Evolutionary conservation across 1,140 invertebrate genomes (phyloP), one percentile per base, ranked within the genome.

Genomic region (Polypedilum vanderplanki): DNA sequence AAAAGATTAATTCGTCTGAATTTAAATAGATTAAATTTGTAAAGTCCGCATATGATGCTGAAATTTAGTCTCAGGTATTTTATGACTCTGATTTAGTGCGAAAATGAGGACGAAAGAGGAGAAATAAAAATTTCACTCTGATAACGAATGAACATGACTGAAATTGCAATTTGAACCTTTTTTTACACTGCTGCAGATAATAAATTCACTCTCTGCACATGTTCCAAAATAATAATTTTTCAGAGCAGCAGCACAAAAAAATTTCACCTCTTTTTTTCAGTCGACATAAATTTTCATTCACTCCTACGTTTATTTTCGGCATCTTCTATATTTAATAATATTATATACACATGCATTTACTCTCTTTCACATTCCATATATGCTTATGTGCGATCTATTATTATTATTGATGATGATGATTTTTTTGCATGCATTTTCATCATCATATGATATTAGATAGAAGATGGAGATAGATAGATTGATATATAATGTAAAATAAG

Each of bases 241-340:
- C 10, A n/a, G 4, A n/a, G 12, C 46, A n/a, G 12, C 3, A 57
- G 46, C n/a, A n/a, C 12, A 57, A 57, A 46, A 57, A 57, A 57
- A 57, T n/a, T 57, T 57, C 46, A 57, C 46, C 46, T 57, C n/a
- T n/a, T n/a, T n/a, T n/a, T n/a, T 46, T 8, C 41, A 46, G 41
- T 46, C 46, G 46, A 57, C 46, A 57, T 57, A 57, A 57, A 57
- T 57, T 57, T 57, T 57, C n/a, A 57, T 57, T 57, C n/a, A n/a
- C 8, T 57, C 12, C 46, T 57, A 57, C 3, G 15, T 33, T 33
- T 57, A 12, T 57, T 57, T 57, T 57, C 46, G 46, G 46, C 46
- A 57, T 57, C 46, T 57, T 57, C 24, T 33, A 33, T 33, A 33
- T 33, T 33, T 33, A 33, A 33, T 33, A 33, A 33, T 33, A 3